Conservation (phyloP, 2,113 vertebrate genomes). For the Myrmecobius fasciatus region DNA sequence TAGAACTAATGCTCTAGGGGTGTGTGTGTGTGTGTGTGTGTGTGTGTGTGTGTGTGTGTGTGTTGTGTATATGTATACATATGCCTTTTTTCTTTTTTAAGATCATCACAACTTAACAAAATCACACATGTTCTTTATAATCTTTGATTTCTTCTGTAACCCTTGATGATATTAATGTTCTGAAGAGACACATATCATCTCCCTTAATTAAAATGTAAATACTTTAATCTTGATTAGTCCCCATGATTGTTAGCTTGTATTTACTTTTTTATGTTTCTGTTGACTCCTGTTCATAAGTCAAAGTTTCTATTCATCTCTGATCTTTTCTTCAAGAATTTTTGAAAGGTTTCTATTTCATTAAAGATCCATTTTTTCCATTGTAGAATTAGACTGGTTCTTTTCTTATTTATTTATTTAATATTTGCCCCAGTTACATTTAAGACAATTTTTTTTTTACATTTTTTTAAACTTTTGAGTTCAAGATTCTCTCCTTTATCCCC, state of each 20-base stretch:
- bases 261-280: background rate
- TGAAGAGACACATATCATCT: background rate
- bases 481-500: too few species aligned
- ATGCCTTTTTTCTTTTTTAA: background rate
- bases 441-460: too few species aligned
- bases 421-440: too few species aligned
- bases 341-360: background rate
- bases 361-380: background rate
- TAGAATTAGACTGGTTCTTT: background rate
- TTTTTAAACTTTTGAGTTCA: too few species aligned
- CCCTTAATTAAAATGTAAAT: background rate
- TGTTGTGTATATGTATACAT: background rate
- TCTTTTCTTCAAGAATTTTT: background rate
- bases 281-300: background rate
- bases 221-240: background rate
- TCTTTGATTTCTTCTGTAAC: background rate
- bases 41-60: background rate
- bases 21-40: background rate
- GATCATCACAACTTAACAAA: background rate
- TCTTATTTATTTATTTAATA: too few species aligned
- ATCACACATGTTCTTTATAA: background rate
- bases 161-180: background rate
- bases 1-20: background rate
- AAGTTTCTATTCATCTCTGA: background rate
- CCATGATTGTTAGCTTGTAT: background rate